A percentile compares a stretch with the other conserved stretches of the same genome.
These are phyloP conservation scores for Lacerta agilis DNA, from an alignment of 2,797 vertebrate genomes.

Conservation along the genomic window DNA sequence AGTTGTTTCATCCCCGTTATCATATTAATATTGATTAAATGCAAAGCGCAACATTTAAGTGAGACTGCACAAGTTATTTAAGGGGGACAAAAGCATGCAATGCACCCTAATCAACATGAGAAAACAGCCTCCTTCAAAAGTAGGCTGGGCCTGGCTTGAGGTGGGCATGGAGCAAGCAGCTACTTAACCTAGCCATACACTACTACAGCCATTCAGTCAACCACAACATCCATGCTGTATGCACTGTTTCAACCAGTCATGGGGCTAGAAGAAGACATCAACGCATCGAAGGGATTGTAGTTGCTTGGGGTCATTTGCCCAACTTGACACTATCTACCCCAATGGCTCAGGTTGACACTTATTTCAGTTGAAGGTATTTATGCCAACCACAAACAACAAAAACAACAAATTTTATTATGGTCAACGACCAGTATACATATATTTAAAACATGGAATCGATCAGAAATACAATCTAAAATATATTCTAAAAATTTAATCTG, in stretches of 20 bases:
- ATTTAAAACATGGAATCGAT: too few relatives aligned
- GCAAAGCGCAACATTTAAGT: slow-evolving; percentile 58
- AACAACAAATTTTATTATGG: too few relatives aligned
- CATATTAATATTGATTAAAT: slow-evolving; percentile 77
- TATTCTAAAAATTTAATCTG: too few relatives aligned
- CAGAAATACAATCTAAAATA: too few relatives aligned
- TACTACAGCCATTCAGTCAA: background rate
- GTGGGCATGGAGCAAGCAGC: background rate
- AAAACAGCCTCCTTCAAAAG: slow-evolving; percentile 12
- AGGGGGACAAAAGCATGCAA: slow-evolving; percentile 55
- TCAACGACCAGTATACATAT: too few relatives aligned
- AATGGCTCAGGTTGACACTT: background rate
- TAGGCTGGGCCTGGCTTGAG: background rate
- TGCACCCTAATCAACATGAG: slow-evolving; percentile 40
- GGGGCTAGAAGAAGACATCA: background rate
- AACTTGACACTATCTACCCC: background rate
- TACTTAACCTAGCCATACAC: background rate
- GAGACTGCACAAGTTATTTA: slow-evolving; percentile 64
- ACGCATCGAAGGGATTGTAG: background rate
- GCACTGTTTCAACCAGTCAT: background rate
- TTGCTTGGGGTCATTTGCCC: background rate
- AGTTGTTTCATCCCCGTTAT: slow-evolving; percentile 75
- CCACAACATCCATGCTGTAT: background rate
- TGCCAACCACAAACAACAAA: background rate
- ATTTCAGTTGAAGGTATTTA: background rate